These are phyloP conservation scores for Drosophila mettleri DNA, from an alignment of 2,888 invertebrate genomes.

Conservation along the genomic window DNA sequence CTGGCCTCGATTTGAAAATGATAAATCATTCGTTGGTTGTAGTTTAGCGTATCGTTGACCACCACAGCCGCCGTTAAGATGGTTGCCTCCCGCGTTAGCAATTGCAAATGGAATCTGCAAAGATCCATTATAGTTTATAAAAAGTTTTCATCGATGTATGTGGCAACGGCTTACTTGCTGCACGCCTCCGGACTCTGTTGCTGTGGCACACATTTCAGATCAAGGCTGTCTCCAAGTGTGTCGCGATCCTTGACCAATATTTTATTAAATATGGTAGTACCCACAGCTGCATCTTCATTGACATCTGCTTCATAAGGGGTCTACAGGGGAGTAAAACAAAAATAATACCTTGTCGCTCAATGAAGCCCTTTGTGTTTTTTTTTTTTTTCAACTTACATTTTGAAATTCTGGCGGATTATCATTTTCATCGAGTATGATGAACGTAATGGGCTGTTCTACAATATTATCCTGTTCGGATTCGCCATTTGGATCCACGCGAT, in stretches of 20 bases:
- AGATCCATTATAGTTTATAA: not conserved
- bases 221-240: slow-evolving; percentile 91
- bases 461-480: slow-evolving; percentile 89
- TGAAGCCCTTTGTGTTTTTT: not conserved
- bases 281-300: slow-evolving; percentile 90
- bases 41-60: slow-evolving; percentile 90
- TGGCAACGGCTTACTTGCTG: slow-evolving; percentile 73
- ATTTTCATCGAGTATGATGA: slow-evolving; percentile 94
- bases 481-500: slow-evolving; percentile 87
- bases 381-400: slow-evolving; percentile 86
- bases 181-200: slow-evolving; percentile 85
- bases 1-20: slow-evolving; percentile 91
- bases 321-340: slow-evolving; percentile 85
- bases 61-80: slow-evolving; percentile 90
- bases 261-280: slow-evolving; percentile 89
- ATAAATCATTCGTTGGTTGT: slow-evolving; percentile 91
- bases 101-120: slow-evolving; percentile 81
- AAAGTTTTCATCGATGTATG: not conserved
- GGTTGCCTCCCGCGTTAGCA: slow-evolving; percentile 86
- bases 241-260: slow-evolving; percentile 93
- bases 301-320: slow-evolving; percentile 92
- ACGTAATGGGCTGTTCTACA: slow-evolving; percentile 91
- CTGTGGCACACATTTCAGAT: slow-evolving; percentile 88
- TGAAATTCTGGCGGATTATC: slow-evolving; percentile 93
- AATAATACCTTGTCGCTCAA: not conserved